Percentiles rank a stretch among this genome's conserved stretches.
Conservation (phyloP, 2,113 vertebrate genomes). For the Phainopepla nitens region DNA sequence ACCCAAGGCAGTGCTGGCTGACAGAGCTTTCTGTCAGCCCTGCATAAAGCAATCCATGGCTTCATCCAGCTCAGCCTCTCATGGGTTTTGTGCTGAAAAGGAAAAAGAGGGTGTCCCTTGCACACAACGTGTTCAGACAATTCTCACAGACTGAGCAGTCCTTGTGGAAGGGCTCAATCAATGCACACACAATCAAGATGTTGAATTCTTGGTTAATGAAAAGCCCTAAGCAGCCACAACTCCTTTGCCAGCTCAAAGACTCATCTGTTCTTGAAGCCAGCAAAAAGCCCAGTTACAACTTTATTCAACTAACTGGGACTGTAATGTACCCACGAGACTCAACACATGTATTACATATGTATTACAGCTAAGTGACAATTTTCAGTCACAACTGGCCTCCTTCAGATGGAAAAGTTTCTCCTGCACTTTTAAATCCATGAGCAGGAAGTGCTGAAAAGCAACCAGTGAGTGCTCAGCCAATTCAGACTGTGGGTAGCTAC, state of each 20-base stretch:
- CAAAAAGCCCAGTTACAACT: background rate
- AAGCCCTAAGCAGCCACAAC: background rate
- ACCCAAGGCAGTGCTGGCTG: background rate
- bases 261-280: background rate
- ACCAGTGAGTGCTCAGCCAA: background rate
- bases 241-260: background rate
- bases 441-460: background rate
- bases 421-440: background rate
- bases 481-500: background rate
- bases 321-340: background rate
- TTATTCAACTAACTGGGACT: background rate
- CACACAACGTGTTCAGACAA: background rate
- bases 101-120: background rate
- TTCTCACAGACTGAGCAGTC: background rate
- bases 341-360: fast-evolving
- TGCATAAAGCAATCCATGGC: background rate
- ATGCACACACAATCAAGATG: background rate
- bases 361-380: background rate
- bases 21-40: background rate
- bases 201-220: background rate
- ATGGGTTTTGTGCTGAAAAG: background rate
- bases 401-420: background rate
- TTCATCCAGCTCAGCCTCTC: background rate
- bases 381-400: background rate
- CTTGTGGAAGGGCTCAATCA: background rate